Conservation (phyloP, 2,888 invertebrate genomes). For the Dicycla oo region DNA sequence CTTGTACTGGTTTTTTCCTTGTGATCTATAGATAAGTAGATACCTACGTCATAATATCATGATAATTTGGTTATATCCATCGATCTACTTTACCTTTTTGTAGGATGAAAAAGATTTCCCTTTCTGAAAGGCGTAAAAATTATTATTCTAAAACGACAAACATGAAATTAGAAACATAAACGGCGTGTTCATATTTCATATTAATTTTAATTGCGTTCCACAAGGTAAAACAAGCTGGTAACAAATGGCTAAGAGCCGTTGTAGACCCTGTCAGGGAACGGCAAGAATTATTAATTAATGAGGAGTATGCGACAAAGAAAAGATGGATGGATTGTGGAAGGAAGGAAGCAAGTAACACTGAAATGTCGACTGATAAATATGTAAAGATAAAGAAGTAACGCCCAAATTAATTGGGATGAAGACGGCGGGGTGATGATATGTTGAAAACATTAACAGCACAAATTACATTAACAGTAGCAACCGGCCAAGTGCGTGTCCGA, state of each 20-base stretch:
- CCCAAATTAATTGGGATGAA: not conserved
- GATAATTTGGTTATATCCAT: constrained; percentile 7
- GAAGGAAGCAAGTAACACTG: not conserved
- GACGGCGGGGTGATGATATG: not conserved
- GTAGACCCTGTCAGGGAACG: too few relatives aligned
- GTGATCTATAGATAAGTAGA: constrained; percentile 12
- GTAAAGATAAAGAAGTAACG: not conserved
- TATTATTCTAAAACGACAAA: not conserved
- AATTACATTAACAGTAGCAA: too few relatives aligned
- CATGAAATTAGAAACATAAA: not conserved
- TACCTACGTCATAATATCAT: constrained; percentile 10
- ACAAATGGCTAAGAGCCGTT: too few relatives aligned
- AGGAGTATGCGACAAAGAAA: not conserved
- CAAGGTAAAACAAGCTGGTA: too few relatives aligned
- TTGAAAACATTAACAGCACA: too few relatives aligned
- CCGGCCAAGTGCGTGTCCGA: too few relatives aligned
- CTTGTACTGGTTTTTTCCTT: constrained; percentile 49
- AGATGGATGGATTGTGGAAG: not conserved
- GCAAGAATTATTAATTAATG: too few relatives aligned
- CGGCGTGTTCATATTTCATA: too few relatives aligned
- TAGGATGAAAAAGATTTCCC: not conserved
- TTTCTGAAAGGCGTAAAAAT: not conserved
- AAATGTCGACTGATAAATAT: not conserved
- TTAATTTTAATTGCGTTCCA: too few relatives aligned
- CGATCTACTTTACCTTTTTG: not conserved